A percentile compares a stretch with the other conserved stretches of the same genome.
Evolutionary conservation across 2,888 invertebrate genomes (phyloP).

Genomic region (Cyclophora albipunctata): DNA sequence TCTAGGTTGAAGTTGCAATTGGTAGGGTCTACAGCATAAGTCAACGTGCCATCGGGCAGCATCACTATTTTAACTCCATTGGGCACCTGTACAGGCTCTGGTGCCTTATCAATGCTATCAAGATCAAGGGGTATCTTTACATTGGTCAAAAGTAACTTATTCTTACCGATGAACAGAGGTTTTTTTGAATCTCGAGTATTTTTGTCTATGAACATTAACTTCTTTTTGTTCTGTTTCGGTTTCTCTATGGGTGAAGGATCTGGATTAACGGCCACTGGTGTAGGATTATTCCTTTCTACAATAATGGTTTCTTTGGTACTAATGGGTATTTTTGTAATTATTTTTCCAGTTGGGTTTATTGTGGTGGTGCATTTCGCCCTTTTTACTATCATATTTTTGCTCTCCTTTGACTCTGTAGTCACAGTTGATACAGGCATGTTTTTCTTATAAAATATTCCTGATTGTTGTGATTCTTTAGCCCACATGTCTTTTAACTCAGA

Average conservation of each 20-base stretch:
- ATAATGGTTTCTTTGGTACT: too few relatives aligned
- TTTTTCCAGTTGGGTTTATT: too few relatives aligned
- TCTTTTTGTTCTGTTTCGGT: slow-evolving; percentile 16
- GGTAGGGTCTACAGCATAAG: slow-evolving; percentile 12
- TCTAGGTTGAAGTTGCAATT: slow-evolving; percentile 7
- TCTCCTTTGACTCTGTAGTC: too few relatives aligned
- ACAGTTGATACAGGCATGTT: too few relatives aligned
- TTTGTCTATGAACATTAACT: slow-evolving; percentile 28
- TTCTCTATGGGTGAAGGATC: not conserved
- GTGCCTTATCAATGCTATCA: not conserved
- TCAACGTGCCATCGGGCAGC: slow-evolving; percentile 24
- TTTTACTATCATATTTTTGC: too few relatives aligned
- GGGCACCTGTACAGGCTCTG: slow-evolving; percentile 14
- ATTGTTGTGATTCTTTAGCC: too few relatives aligned
- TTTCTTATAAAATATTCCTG: too few relatives aligned
- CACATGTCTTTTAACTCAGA: too few relatives aligned
- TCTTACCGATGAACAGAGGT: slow-evolving; percentile 49
- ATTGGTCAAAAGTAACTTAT: slow-evolving; percentile 57
- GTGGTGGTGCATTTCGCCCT: too few relatives aligned
- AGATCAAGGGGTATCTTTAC: slow-evolving; percentile 15
- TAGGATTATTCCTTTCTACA: too few relatives aligned
- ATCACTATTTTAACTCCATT: slow-evolving; percentile 30
- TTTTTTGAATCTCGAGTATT: slow-evolving; percentile 19
- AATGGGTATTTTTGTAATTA: too few relatives aligned
- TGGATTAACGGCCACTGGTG: too few relatives aligned